Base-by-base conservation (phyloP, 2,888 invertebrate species). In the Pristionchus exspectatus region DNA sequence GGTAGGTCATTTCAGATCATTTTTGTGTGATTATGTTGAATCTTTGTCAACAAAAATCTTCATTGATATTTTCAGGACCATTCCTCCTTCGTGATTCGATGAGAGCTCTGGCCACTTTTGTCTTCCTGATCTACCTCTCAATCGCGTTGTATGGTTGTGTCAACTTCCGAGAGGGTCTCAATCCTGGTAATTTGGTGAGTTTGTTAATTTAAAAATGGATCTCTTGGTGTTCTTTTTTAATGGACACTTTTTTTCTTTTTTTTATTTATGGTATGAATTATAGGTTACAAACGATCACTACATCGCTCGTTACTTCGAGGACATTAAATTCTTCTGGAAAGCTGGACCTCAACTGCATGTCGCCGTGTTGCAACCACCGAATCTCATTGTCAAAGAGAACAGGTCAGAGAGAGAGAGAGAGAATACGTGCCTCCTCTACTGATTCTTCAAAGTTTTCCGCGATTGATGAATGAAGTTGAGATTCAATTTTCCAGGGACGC, bases 131-230 rank as follows among this genome's bases (percentile, higher is more conserved):
- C 59, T 94, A 94, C 90, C 27, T 94, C 38, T 88, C 87, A 0
- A 89, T 91, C 44, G 92, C 93, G 16, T 33, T 91, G 69, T 92
- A 92, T 69, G 93, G 92, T 18, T 95, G 95, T 0, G 98, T 98
- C 95, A 90, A 92, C 81, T 93, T 94, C 90, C 88, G 91, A 10
- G 95, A 95, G 91, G 95, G 95, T 10, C 83, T 95, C 56, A 94
- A 95, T 87, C 95, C 95, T 7, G 93, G 92, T 14, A 94, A 95
- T 90, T 90, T 95, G 72, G 94, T 94, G 50, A 72, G 87, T 21
- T 44, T 30, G 14, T 72, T 30, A 12, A 24, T 72, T 16, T 33
- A 30, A 33, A 21, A 30, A 30, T 14, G 30, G 5, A 72, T 72
- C 72, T n/a, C 21, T 59, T 59, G 18, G 21, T 7, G 18, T 59